phyloP scores from a whole-genome alignment of 2,113 vertebrate species.

The Malurus melanocephalus region DNA sequence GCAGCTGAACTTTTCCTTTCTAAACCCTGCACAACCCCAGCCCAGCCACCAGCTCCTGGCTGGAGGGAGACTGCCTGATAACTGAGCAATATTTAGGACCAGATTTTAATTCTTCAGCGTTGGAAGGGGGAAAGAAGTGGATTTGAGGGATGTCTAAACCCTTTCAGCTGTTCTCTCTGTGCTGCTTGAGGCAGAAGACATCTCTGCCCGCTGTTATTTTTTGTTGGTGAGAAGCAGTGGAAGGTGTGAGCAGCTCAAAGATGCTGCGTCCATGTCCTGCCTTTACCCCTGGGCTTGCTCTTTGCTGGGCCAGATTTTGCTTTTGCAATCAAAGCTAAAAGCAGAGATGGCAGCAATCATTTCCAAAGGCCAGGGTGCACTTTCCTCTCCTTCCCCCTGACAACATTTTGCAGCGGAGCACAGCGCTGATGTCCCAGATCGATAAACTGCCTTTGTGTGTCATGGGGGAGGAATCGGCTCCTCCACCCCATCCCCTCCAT shows the following conservation, averaged over 20 bases:
- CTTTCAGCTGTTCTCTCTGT: background rate
- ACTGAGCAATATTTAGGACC: background rate
- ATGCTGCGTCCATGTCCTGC: background rate
- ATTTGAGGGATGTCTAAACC: background rate
- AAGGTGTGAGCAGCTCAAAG: background rate
- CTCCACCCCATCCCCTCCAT: background rate
- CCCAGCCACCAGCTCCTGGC: background rate
- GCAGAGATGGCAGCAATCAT: background rate
- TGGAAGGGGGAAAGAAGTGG: background rate
- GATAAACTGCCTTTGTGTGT: background rate
- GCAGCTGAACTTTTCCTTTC: background rate
- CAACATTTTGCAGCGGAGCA: background rate
- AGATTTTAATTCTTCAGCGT: background rate
- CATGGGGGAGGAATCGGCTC: accelerated
- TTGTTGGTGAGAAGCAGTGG: background rate
- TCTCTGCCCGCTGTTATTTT: background rate
- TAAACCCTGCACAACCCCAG: background rate
- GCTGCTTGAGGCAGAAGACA: background rate
- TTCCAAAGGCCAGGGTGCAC: background rate
- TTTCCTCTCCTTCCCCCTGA: background rate
- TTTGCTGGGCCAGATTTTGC: background rate
- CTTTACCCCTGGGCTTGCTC: background rate
- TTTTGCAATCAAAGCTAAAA: constrained; percentile 20
- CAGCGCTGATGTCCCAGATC: background rate
- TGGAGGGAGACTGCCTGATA: background rate